A percentile compares a stretch with the other conserved stretches of the same genome.
phyloP scores from a whole-genome alignment of 1,140 invertebrate genomes.

The Probaryconus sp. region DNA sequence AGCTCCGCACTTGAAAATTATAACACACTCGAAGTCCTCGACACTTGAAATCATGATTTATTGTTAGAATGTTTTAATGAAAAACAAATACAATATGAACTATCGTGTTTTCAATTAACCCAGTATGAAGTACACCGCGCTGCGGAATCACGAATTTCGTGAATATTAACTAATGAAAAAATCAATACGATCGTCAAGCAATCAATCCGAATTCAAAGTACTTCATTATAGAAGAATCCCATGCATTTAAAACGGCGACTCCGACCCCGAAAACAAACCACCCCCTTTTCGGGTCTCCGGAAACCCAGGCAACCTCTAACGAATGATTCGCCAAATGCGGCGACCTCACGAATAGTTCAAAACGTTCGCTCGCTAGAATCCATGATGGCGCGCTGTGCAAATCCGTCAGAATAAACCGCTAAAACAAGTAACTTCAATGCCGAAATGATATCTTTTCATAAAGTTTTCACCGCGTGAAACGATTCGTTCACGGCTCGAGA shows the following conservation, averaged over 20 bases:
- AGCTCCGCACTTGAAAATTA: slow-evolving; percentile 30
- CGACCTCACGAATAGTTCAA: slow-evolving; percentile 10
- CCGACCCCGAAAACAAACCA: slow-evolving; percentile 12
- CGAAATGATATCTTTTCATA: slow-evolving; percentile 7
- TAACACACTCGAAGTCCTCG: slow-evolving; percentile 17
- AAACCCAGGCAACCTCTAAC: slow-evolving; percentile 8
- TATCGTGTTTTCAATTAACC: slow-evolving; percentile 23
- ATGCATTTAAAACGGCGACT: background rate
- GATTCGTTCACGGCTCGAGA: background rate
- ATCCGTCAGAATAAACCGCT: slow-evolving; percentile 23
- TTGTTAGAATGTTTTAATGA: slow-evolving; percentile 11
- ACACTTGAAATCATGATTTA: slow-evolving; percentile 22
- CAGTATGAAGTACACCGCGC: background rate
- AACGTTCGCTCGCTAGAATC: slow-evolving; percentile 9
- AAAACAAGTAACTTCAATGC: background rate
- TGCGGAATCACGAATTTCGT: background rate
- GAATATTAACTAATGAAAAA: slow-evolving; percentile 38
- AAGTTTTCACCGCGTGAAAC: slow-evolving; percentile 2
- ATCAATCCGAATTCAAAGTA: slow-evolving; percentile 6
- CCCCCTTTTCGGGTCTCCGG: background rate
- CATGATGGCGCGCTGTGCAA: slow-evolving; percentile 20
- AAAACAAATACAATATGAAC: slow-evolving; percentile 15
- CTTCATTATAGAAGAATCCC: slow-evolving; percentile 8
- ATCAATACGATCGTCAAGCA: slow-evolving; percentile 7
- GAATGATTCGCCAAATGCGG: slow-evolving; percentile 18